Percentiles rank a stretch among this genome's conserved stretches.
phyloP scores from a whole-genome alignment of 2,888 invertebrate species.

The Conomelus anceps region DNA sequence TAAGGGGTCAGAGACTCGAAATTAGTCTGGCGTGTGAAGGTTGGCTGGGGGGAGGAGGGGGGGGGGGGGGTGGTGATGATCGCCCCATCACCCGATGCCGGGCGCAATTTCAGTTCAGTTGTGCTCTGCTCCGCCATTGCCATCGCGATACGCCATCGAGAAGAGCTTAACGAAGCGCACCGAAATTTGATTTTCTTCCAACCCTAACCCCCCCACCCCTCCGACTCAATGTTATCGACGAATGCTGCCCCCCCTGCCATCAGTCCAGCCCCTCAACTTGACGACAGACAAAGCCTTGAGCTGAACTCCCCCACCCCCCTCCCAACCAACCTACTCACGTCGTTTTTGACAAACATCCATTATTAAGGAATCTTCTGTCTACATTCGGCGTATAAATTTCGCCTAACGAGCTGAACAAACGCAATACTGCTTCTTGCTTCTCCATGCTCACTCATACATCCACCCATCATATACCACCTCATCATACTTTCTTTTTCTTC shows the following conservation, averaged over 20 bases:
- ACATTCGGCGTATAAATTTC: background rate
- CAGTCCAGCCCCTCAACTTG: background rate
- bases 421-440: background rate
- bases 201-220: conserved; percentile 18
- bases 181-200: conserved; percentile 25
- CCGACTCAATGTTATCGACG: background rate
- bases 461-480: background rate
- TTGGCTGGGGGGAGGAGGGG: background rate
- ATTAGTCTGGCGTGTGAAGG: background rate
- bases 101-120: background rate
- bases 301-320: background rate
- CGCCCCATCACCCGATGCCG: too few species aligned
- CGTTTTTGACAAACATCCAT: background rate
- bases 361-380: background rate
- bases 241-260: background rate
- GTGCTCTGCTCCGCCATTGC: background rate
- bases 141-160: conserved; percentile 9
- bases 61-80: background rate
- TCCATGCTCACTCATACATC: background rate
- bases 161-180: conserved; percentile 24
- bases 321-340: too few species aligned
- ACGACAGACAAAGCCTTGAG: background rate
- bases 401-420: background rate
- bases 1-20: background rate
- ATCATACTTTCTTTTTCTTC: background rate